These are phyloP conservation scores for Edolisoma coerulescens DNA, from an alignment of 2,113 vertebrate species.

Conservation along the genomic window DNA sequence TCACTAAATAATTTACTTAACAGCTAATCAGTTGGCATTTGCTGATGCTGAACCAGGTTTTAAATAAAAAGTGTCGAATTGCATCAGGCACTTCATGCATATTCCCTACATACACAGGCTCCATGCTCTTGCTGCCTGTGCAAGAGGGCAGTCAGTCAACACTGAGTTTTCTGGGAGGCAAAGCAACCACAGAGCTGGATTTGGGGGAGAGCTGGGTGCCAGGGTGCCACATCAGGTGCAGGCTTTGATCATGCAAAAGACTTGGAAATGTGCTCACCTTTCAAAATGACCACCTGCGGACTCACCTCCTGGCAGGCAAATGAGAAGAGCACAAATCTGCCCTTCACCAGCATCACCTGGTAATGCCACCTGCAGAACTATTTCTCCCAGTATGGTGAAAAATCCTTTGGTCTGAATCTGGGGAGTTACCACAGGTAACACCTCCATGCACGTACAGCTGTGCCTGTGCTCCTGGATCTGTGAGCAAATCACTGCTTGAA, in stretches of 20 bases:
- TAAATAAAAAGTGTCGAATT: not conserved
- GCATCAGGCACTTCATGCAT: not conserved
- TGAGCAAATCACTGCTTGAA: not conserved
- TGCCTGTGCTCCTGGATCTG: not conserved
- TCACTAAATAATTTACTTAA: not conserved
- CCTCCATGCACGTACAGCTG: not conserved
- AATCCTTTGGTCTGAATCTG: not conserved
- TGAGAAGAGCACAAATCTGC: not conserved
- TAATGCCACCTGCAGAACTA: not conserved
- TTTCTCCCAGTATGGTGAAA: not conserved
- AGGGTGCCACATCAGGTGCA: not conserved
- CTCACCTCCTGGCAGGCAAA: not conserved
- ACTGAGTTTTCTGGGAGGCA: not conserved
- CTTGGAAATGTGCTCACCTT: not conserved
- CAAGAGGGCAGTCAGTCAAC: accelerated
- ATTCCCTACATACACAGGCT: not conserved
- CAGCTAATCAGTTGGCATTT: not conserved
- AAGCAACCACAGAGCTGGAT: not conserved
- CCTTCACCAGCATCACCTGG: not conserved
- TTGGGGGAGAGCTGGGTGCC: not conserved
- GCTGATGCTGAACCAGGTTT: not conserved
- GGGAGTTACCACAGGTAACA: not conserved
- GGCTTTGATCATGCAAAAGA: not conserved
- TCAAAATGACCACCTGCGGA: accelerated
- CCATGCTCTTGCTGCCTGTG: not conserved